Conservation (phyloP, 2,888 invertebrate genomes). For the Scaptodrosophila latifasciaeformis region DNA sequence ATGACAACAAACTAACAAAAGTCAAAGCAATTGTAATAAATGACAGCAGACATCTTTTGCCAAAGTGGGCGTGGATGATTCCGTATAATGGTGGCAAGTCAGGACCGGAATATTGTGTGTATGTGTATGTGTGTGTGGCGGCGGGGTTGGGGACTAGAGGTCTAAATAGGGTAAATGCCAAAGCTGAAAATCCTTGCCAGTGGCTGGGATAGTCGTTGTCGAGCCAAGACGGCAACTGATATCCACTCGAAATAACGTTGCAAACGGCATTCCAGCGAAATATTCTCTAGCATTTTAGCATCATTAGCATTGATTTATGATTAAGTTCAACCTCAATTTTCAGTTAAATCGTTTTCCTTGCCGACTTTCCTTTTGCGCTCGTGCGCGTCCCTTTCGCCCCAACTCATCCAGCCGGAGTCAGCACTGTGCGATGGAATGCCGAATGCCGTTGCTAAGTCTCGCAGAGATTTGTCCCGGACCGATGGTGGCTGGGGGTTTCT, state of each 20-base stretch:
- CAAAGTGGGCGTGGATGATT: constrained; percentile 29
- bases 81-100: background rate
- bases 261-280: constrained; percentile 42
- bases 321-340: constrained; percentile 73
- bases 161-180: constrained; percentile 61
- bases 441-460: too few relatives aligned
- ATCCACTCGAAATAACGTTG: constrained; percentile 55
- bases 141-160: constrained; percentile 21
- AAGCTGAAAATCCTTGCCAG: constrained; percentile 54
- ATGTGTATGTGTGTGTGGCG: constrained; percentile 8
- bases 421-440: too few relatives aligned
- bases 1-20: constrained; percentile 64
- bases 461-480: background rate
- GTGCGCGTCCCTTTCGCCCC: constrained; percentile 11
- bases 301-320: constrained; percentile 75
- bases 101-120: too few relatives aligned
- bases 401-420: background rate
- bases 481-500: background rate
- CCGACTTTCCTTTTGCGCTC: constrained; percentile 27
- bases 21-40: constrained; percentile 74
- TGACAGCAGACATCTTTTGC: constrained; percentile 72
- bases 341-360: constrained; percentile 70
- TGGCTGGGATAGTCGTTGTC: constrained; percentile 2
- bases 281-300: constrained; percentile 71
- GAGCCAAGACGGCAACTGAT: constrained; percentile 37